Evolutionary conservation across 92 coral and sea anemone genomes (phyloP).

Genomic region (Pocillopora meandrina): DNA sequence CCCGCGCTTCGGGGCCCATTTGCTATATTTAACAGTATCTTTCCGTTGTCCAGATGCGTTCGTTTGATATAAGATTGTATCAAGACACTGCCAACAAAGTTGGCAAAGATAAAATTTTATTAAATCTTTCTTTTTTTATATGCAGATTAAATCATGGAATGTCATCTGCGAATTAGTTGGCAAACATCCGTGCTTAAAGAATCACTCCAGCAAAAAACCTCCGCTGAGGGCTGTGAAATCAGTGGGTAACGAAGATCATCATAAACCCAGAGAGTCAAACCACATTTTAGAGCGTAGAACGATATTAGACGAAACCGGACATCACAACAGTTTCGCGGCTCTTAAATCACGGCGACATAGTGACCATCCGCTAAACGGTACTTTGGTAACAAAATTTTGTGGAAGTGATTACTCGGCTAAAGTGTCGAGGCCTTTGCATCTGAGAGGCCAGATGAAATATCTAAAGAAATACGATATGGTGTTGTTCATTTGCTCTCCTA

Average conservation of each 20-base stretch:
- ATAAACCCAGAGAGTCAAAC: neutral
- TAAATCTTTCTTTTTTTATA: neutral
- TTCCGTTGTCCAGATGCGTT: too few species aligned
- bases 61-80: too few species aligned
- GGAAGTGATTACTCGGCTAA: conserved; percentile 25
- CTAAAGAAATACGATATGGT: conserved; percentile 62
- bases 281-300: neutral
- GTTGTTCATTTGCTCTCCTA: conserved; percentile 78
- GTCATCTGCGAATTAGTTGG: conserved; percentile 77
- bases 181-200: conserved; percentile 40
- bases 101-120: too few species aligned
- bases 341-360: conserved; percentile 23
- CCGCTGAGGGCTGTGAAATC: conserved; percentile 15
- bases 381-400: neutral
- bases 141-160: conserved; percentile 68
- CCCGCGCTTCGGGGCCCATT: too few species aligned
- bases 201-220: neutral
- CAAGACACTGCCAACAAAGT: too few species aligned
- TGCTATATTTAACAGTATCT: too few species aligned
- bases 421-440: conserved; percentile 49
- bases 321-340: neutral
- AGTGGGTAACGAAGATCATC: neutral
- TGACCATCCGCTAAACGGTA: conserved; percentile 15
- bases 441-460: conserved; percentile 80
- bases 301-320: conserved; percentile 10